Evolutionary conservation across 2,888 invertebrate species (phyloP).

Genomic region (Clanis bilineata): DNA sequence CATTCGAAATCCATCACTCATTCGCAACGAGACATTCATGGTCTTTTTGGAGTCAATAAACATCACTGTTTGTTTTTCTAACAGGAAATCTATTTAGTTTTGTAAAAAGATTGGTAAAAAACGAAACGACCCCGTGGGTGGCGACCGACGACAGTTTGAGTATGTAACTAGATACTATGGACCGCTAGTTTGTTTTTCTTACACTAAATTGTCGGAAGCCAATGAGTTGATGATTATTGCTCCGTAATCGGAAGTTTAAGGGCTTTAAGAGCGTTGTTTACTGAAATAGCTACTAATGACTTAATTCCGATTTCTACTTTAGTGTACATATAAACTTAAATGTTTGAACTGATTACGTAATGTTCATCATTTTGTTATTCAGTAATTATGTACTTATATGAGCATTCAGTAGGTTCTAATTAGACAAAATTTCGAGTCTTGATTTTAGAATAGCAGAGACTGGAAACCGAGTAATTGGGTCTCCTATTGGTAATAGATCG

Average conservation of each 20-base stretch:
- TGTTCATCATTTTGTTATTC: neutral
- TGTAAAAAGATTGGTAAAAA: conserved; percentile 70
- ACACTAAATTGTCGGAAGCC: conserved; percentile 66
- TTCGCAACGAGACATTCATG: conserved; percentile 68
- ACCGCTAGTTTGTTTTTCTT: conserved; percentile 74
- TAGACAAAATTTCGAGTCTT: too few relatives aligned
- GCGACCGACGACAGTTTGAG: conserved; percentile 79
- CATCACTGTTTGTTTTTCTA: conserved; percentile 78
- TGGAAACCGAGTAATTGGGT: too few relatives aligned
- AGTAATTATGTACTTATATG: neutral
- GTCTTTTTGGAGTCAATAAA: conserved; percentile 73
- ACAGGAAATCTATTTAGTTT: conserved; percentile 78
- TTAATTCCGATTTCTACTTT: neutral
- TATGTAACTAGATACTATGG: conserved; percentile 71
- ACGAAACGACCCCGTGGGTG: conserved; percentile 68
- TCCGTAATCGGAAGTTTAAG: conserved; percentile 37
- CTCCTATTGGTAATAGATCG: neutral
- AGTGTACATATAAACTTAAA: neutral
- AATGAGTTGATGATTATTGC: conserved; percentile 62
- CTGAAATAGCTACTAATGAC: conserved; percentile 41
- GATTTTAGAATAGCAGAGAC: too few relatives aligned
- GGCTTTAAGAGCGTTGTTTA: conserved; percentile 34
- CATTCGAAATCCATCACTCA: conserved; percentile 77
- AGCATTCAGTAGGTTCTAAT: neutral
- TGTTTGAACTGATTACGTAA: neutral